Conservation (phyloP, 2,888 invertebrate genomes). For the Ochropleura leucogaster region DNA sequence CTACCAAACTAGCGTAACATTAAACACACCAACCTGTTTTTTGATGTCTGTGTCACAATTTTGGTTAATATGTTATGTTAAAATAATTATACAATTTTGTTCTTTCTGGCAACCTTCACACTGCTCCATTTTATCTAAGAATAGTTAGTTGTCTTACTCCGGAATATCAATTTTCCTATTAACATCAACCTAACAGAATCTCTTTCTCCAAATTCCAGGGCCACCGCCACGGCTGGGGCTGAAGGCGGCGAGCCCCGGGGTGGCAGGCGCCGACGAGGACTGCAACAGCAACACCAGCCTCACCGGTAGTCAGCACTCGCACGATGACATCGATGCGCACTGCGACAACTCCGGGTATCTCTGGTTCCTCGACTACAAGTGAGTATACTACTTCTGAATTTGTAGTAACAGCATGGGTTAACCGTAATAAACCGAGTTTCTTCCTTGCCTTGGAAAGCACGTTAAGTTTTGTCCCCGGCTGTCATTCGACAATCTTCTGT, state of each 20-base stretch:
- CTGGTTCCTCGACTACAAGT: conserved; percentile 97
- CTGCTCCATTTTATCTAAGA: too few species aligned
- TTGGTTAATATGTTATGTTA: not conserved
- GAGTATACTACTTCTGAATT: conserved; percentile 68
- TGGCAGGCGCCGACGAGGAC: conserved; percentile 85
- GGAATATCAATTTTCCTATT: not conserved
- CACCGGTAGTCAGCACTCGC: conserved; percentile 88
- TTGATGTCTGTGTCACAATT: not conserved
- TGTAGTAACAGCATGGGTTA: not conserved
- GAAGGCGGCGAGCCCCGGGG: conserved; percentile 89
- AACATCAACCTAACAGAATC: conserved; percentile 9
- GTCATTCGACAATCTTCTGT: not conserved
- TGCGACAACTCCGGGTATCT: conserved; percentile 97
- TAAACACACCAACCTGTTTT: not conserved
- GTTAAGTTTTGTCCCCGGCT: too few species aligned
- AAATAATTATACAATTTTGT: too few species aligned
- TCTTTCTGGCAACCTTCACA: not conserved
- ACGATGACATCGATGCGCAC: conserved; percentile 88
- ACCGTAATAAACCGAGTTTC: too few species aligned
- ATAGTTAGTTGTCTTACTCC: too few species aligned
- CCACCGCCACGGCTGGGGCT: conserved; percentile 90
- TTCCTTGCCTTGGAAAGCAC: too few species aligned
- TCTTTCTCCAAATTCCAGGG: conserved; percentile 79
- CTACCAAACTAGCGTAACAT: not conserved
- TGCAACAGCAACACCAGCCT: conserved; percentile 90